Conservation (phyloP, 1,140 invertebrate species). For the Mylabris phalerata region DNA sequence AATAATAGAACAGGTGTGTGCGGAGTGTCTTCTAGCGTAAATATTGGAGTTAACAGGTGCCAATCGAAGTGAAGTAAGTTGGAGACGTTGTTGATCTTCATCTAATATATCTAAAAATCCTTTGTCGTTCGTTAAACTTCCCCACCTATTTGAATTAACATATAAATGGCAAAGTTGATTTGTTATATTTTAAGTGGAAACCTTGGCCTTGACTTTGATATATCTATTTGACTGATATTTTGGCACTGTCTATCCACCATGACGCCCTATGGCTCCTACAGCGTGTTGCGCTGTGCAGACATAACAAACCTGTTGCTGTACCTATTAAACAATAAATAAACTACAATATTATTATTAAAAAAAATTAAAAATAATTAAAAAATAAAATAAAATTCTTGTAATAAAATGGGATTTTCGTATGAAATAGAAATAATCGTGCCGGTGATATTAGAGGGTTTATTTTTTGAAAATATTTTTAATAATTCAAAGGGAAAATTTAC, state of each 20-base stretch:
- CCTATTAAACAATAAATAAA: not conserved
- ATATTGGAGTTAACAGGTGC: slow-evolving; percentile 36
- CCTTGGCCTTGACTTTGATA: slow-evolving; percentile 14
- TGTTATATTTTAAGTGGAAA: not conserved
- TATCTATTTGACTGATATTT: slow-evolving; percentile 18
- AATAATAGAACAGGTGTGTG: slow-evolving; percentile 29
- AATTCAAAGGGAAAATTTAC: not conserved
- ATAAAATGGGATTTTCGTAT: not conserved
- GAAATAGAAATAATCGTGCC: not conserved
- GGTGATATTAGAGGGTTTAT: not conserved
- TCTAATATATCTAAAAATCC: slow-evolving; percentile 26
- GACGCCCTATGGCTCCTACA: slow-evolving; percentile 6
- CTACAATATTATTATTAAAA: not conserved
- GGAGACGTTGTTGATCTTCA: slow-evolving; percentile 19
- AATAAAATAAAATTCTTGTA: not conserved
- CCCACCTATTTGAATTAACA: slow-evolving; percentile 24
- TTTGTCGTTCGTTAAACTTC: slow-evolving; percentile 24
- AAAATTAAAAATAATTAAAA: not conserved
- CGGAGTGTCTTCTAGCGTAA: slow-evolving; percentile 37
- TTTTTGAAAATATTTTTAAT: not conserved
- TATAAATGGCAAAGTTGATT: not conserved
- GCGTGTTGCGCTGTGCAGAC: slow-evolving; percentile 10
- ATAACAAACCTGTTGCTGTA: slow-evolving; percentile 10
- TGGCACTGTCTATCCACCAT: slow-evolving; percentile 25
- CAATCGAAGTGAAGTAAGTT: slow-evolving; percentile 28